Conservation (phyloP, 1,140 invertebrate species). For the Campoletis sonorensis region DNA sequence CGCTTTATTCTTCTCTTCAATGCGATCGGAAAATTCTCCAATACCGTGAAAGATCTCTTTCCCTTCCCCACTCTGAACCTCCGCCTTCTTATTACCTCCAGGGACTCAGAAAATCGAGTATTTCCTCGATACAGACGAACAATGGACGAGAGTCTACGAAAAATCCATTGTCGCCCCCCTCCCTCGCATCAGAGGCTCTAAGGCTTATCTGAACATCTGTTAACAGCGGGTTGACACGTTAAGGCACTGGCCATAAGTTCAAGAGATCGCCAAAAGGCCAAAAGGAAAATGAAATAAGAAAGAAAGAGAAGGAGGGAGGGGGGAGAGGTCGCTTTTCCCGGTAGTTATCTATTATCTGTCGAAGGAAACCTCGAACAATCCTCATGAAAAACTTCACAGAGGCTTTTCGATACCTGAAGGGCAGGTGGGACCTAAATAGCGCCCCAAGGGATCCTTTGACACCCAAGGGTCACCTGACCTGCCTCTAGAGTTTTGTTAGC, state of each 20-base stretch:
- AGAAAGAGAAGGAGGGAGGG: neutral
- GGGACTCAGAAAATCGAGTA: slow-evolving; percentile 26
- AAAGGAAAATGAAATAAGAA: neutral
- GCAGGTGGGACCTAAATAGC: slow-evolving; percentile 72
- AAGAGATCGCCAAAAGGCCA: slow-evolving; percentile 40
- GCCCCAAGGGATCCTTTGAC: slow-evolving; percentile 63
- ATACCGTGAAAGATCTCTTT: neutral
- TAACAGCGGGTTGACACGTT: slow-evolving; percentile 72
- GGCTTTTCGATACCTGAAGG: slow-evolving; percentile 72
- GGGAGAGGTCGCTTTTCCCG: too few relatives aligned
- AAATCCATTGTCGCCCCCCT: slow-evolving; percentile 65
- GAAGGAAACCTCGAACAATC: slow-evolving; percentile 13
- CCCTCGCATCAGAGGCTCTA: slow-evolving; percentile 47
- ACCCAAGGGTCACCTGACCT: slow-evolving; percentile 68
- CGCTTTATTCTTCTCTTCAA: neutral
- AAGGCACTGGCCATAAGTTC: slow-evolving; percentile 58
- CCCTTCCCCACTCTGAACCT: neutral
- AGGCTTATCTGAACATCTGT: slow-evolving; percentile 73
- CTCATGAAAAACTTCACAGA: slow-evolving; percentile 45
- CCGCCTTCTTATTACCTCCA: slow-evolving; percentile 28
- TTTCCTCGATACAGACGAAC: slow-evolving; percentile 51
- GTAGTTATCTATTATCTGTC: slow-evolving; percentile 73
- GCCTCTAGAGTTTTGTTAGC: slow-evolving; percentile 53
- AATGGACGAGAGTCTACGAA: slow-evolving; percentile 55
- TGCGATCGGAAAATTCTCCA: slow-evolving; percentile 35